Evolutionary conservation across 2,113 vertebrate species (phyloP), one percentile per base, ranked within the genome.

Genomic region (Forbesichthys papilliferus): DNA sequence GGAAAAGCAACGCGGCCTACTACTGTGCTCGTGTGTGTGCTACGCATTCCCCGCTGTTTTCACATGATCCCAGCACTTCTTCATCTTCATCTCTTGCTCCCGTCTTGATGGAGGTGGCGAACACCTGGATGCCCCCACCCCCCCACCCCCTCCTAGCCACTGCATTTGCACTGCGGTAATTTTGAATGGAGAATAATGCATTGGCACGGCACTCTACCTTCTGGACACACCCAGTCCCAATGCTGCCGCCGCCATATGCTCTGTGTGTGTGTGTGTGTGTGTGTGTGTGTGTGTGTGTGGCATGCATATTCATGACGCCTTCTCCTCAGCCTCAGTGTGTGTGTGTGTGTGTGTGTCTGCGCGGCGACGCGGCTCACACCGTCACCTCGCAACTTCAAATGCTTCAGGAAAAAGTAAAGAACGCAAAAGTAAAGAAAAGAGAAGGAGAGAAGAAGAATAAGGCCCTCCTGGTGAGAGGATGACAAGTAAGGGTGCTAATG

Each of bases 221-320:
- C 91, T 93, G 91, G 92, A 93, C 92, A 92, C 91, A 92, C 92
- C 90, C 91, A 90, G 86, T 93, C 91, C 92, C 93, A 87, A 84
- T 12, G 89, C 89, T 90, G 80, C 82, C 71, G 81, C 79, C 81
- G 83, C 91, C 92, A 94, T 93, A 93, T 94, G 93, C 89, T 27
- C 27, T 27, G 1, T 20, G 20, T 20, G 20, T 20, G 16, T 16
- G 16, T 16, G 16, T 16, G 1, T 1, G 20, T 20, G 27, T 27
- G 27, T 27, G 27, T 27, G 27, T 27, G 27, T 27, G 27, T 3
- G 27, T 27, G 27, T 27, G 27, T 83, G 80, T 62, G 66, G 91
- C 84, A 89, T 91, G 89, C 93, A 94, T 94, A 94, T 93, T 93
- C 90, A 93, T 92, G 83, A 81, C 80, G 79, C 85, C 87, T 86